Percentiles rank a stretch among this genome's conserved stretches.
Conservation (phyloP, 2,113 vertebrate genomes). For the Holacanthus passer region DNA sequence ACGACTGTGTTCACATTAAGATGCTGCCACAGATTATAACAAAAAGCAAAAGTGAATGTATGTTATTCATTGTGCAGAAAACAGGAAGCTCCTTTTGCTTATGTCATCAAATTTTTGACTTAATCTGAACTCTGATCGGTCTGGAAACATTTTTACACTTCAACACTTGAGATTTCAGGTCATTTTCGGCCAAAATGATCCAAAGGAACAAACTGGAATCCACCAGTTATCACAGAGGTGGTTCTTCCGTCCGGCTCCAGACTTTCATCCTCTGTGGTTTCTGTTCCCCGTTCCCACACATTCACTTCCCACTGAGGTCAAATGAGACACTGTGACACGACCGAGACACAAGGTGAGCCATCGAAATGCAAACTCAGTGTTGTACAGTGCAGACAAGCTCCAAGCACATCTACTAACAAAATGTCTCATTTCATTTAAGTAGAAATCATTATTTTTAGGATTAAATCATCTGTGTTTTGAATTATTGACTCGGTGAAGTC, state of each 20-base stretch:
- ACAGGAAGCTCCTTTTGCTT: not conserved
- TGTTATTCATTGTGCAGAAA: constrained; percentile 5
- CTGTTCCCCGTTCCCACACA: constrained; percentile 50
- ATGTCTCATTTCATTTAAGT: too few relatives aligned
- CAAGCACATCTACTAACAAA: too few relatives aligned
- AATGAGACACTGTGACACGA: not conserved
- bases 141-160: not conserved
- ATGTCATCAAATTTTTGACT: constrained; percentile 7
- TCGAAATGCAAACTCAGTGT: not conserved
- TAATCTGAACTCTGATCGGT: not conserved
- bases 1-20: not conserved
- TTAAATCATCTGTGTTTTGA: not conserved
- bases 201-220: not conserved
- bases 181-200: constrained; percentile 1
- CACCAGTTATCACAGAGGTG: not conserved
- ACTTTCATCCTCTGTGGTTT: constrained; percentile 9
- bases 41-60: not conserved
- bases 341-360: not conserved
- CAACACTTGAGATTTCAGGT: not conserved
- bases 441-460: too few relatives aligned
- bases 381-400: not conserved
- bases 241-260: not conserved
- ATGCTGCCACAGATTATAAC: not conserved
- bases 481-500: not conserved
- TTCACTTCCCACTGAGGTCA: constrained; percentile 1